These are phyloP conservation scores for Acrobasis repandana DNA, from an alignment of 2,888 invertebrate genomes.

Conservation along the genomic window DNA sequence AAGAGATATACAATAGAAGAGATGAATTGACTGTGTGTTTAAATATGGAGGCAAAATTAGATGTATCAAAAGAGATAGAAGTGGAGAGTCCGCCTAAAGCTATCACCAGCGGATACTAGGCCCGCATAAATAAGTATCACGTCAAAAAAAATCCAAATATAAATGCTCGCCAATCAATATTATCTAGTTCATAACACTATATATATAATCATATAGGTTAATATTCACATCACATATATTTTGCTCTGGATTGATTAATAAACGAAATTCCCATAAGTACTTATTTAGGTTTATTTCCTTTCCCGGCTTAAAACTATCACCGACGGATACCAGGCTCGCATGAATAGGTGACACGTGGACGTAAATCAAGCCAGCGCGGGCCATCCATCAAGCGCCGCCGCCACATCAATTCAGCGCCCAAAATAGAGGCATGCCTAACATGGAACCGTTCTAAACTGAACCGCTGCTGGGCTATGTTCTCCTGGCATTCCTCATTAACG, in stretches of 20 bases:
- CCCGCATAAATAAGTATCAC: no score
- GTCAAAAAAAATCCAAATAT: no score
- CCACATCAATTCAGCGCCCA: slow-evolving; percentile 71
- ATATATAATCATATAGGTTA: not conserved
- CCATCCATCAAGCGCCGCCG: slow-evolving; percentile 73
- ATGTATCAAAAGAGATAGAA: no score
- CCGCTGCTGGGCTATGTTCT: slow-evolving; percentile 35
- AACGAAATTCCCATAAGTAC: not conserved
- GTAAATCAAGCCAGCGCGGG: slow-evolving; percentile 70
- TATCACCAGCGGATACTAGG: no score
- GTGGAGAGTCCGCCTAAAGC: no score
- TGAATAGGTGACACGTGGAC: slow-evolving; percentile 60
- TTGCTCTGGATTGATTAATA: not conserved
- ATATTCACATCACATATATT: not conserved
- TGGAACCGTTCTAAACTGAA: slow-evolving; percentile 47
- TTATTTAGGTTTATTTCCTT: slow-evolving; percentile 22
- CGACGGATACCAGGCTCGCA: slow-evolving; percentile 59
- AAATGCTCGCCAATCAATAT: no score
- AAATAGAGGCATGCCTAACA: slow-evolving; percentile 66
- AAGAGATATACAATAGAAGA: no score
- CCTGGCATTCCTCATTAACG: slow-evolving; percentile 21
- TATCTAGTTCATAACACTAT: no score
- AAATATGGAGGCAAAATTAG: no score
- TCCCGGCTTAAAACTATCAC: slow-evolving; percentile 29
- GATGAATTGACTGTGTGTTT: no score